Conservation (phyloP, 2,113 vertebrate species). For the Balaeniceps rex region DNA sequence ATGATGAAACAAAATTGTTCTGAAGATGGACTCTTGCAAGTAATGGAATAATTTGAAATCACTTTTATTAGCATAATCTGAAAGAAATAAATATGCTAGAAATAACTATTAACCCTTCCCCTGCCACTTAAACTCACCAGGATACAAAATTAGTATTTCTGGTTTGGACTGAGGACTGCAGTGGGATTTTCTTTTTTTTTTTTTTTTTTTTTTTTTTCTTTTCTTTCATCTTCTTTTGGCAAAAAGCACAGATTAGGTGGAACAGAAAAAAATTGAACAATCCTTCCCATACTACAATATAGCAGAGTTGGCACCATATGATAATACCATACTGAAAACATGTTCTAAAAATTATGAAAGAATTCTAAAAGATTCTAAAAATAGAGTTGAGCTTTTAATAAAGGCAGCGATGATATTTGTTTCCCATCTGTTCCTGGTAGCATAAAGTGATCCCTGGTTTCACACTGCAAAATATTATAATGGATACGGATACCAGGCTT, state of each 20-base stretch:
- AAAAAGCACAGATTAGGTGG: background rate
- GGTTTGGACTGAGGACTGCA: background rate
- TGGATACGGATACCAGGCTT: background rate
- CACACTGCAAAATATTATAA: background rate
- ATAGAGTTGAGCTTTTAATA: conserved; percentile 16
- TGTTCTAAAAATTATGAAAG: conserved; percentile 7
- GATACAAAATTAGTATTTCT: background rate
- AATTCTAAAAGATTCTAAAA: background rate
- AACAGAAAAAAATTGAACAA: background rate
- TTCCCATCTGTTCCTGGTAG: conserved; percentile 26
- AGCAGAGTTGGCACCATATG: background rate
- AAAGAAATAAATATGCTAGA: background rate
- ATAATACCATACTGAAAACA: background rate
- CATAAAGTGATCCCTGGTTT: conserved; percentile 1
- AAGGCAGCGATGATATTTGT: background rate
- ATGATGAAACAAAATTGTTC: background rate
- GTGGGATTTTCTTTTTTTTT: background rate
- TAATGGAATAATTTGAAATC: background rate
- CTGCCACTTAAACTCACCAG: background rate
- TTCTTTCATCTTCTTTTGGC: background rate
- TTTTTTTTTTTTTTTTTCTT: too few species aligned
- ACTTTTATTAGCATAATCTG: background rate
- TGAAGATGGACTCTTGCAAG: background rate
- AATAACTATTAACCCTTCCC: background rate
- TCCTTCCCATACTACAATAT: background rate